A percentile compares a stretch with the other conserved stretches of the same genome.
Conservation (phyloP, 2,888 invertebrate species). For the Cotesia congregata region DNA sequence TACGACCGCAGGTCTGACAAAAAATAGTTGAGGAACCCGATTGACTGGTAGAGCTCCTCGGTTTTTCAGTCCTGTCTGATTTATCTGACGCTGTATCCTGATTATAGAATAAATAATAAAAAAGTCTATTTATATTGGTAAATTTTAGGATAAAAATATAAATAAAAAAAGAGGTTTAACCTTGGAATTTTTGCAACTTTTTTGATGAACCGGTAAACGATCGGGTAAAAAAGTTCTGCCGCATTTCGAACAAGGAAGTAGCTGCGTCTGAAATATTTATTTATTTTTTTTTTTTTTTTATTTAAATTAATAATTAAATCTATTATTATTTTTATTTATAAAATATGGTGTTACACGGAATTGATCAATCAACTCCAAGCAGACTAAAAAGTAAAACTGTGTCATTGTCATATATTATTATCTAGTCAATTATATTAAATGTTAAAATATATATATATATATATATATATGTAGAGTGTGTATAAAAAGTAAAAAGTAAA, state of each 20-base stretch:
- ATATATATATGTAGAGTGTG: too few species aligned
- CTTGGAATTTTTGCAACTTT: conserved; percentile 68
- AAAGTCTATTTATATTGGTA: neutral
- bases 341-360: neutral
- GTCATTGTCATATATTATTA: conserved; percentile 40
- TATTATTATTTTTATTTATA: too few species aligned
- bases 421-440: neutral
- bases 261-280: conserved; percentile 66
- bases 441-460: too few species aligned
- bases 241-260: conserved; percentile 78
- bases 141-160: neutral
- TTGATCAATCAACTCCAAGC: conserved; percentile 29
- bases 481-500: too few species aligned
- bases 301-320: too few species aligned
- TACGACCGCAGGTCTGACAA: conserved; percentile 78
- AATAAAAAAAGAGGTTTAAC: conserved; percentile 30
- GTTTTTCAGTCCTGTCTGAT: conserved; percentile 20
- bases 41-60: conserved; percentile 17
- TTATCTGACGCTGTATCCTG: conserved; percentile 24
- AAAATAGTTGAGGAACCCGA: conserved; percentile 60
- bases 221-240: conserved; percentile 80
- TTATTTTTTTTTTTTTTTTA: neutral
- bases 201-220: conserved; percentile 75
- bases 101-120: neutral
- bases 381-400: conserved; percentile 15